phyloP scores from a whole-genome alignment of 2,888 invertebrate species.

The Dysmachus trigonus region DNA sequence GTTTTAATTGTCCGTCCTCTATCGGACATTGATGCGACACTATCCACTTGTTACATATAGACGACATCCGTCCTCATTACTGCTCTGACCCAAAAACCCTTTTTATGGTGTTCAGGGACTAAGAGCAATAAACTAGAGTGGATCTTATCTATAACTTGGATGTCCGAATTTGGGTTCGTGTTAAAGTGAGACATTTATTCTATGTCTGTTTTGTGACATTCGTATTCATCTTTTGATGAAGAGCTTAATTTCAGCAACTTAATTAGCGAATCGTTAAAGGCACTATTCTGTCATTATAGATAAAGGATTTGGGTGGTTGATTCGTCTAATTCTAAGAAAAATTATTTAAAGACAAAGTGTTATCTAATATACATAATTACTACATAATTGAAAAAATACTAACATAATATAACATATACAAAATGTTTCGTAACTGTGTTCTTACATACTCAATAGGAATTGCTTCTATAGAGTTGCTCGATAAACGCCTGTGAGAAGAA shows the following conservation, averaged over 20 bases:
- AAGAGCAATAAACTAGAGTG: not conserved
- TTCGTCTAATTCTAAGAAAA: no score
- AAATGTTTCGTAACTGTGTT: no score
- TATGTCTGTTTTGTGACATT: not conserved
- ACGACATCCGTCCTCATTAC: not conserved
- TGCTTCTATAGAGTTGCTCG: no score
- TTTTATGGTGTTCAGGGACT: not conserved
- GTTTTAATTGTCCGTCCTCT: not conserved
- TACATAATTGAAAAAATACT: no score
- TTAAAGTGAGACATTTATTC: not conserved
- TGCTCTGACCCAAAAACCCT: not conserved
- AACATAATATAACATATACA: no score
- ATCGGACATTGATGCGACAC: not conserved
- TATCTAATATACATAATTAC: no score
- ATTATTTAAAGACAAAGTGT: no score
- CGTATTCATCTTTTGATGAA: not conserved
- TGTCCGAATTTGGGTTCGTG: not conserved
- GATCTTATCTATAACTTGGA: not conserved
- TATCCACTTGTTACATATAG: not conserved
- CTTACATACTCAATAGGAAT: no score
- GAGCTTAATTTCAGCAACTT: not conserved
- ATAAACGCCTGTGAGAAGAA: no score
- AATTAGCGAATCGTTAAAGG: not conserved
- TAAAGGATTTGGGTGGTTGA: no score
- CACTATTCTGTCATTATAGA: not conserved